Percentiles rank a stretch among this genome's conserved stretches.
These are phyloP conservation scores for Meandrina meandrites DNA, from an alignment of 92 coral and sea anemone genomes.

Conservation along the genomic window DNA sequence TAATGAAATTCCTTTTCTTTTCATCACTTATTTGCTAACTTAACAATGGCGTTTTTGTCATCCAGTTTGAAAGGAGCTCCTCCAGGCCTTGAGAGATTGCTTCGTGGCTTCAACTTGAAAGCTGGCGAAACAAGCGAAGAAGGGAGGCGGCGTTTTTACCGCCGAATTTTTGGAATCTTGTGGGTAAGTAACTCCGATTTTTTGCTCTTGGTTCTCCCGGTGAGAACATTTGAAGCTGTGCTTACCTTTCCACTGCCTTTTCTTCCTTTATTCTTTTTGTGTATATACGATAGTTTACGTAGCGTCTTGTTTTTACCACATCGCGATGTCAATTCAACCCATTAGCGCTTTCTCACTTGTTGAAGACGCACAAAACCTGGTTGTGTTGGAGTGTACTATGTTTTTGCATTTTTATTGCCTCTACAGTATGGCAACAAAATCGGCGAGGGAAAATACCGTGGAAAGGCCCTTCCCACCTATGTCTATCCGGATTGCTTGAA, in stretches of 20 bases:
- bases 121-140: background rate
- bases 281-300: background rate
- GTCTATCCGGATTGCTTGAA: slow-evolving; percentile 15
- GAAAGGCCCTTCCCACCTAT: background rate
- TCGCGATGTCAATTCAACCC: background rate
- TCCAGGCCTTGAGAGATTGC: background rate
- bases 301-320: slow-evolving; percentile 1
- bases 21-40: too few relatives aligned
- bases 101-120: background rate
- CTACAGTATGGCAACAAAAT: background rate
- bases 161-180: background rate
- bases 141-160: background rate
- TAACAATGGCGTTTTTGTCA: too few relatives aligned
- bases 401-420: background rate
- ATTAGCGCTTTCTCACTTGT: background rate
- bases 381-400: background rate
- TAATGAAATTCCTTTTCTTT: too few relatives aligned
- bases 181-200: background rate
- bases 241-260: too few relatives aligned
- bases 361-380: background rate
- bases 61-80: too few relatives aligned
- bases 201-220: background rate
- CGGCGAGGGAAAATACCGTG: background rate
- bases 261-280: too few relatives aligned
- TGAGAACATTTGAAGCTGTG: too few relatives aligned